Percentiles rank a stretch among this genome's conserved stretches.
Conservation (phyloP, 2,797 vertebrate species). For the Chaetophractus vellerosus region DNA sequence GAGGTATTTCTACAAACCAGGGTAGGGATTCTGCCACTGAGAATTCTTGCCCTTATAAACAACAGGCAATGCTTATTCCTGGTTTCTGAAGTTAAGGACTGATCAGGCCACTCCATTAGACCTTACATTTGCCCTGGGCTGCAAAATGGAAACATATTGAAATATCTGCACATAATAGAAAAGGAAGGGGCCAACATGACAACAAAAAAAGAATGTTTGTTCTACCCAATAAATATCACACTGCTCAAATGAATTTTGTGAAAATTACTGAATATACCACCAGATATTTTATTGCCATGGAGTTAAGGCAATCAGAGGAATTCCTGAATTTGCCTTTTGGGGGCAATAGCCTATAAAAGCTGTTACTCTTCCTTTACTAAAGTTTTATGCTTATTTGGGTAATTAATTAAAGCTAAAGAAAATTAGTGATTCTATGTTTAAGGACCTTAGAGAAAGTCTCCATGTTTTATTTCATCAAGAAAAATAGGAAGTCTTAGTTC, state of each 20-base stretch:
- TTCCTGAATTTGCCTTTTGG: background rate
- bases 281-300: background rate
- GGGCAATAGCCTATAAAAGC: background rate
- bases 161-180: no score
- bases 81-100: no score
- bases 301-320: background rate
- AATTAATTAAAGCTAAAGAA: background rate
- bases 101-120: no score
- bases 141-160: no score
- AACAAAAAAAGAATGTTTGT: background rate
- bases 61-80: no score
- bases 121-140: no score
- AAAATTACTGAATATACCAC: background rate
- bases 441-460: background rate
- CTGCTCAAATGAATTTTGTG: background rate
- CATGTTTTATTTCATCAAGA: background rate
- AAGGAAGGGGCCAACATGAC: no score
- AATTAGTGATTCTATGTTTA: background rate
- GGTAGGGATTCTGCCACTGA: no score
- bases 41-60: no score
- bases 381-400: background rate
- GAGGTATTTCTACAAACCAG: no score
- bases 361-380: background rate
- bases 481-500: background rate
- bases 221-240: background rate